A percentile compares a stretch with the other conserved stretches of the same genome.
phyloP scores from a whole-genome alignment of 1,140 invertebrate species.

The Pentalonia nigronervosa region DNA sequence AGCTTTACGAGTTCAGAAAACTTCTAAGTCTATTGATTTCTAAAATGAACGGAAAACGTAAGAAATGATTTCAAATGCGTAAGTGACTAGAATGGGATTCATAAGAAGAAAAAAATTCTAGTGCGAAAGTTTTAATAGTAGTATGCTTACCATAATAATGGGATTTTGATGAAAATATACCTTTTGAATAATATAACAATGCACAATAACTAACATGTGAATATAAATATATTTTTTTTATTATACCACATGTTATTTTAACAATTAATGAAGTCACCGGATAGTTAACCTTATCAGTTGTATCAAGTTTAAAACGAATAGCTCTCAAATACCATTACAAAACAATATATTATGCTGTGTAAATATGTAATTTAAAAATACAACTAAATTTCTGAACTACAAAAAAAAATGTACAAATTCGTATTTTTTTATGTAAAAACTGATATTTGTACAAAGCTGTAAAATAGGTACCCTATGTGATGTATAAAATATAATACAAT shows the following conservation, averaged over 20 bases:
- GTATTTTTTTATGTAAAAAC: too few species aligned
- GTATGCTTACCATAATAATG: not conserved
- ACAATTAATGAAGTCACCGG: not conserved
- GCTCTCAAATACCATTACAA: not conserved
- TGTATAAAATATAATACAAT: too few species aligned
- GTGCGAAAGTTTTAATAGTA: not conserved
- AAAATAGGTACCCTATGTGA: too few species aligned
- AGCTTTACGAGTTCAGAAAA: not conserved
- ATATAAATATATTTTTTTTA: not conserved
- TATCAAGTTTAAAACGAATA: not conserved
- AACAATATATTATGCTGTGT: not conserved
- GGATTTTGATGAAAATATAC: not conserved
- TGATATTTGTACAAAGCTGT: too few species aligned
- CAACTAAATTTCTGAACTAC: not conserved
- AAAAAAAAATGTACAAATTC: not conserved
- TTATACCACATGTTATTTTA: not conserved
- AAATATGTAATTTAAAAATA: not conserved
- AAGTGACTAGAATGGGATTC: not conserved
- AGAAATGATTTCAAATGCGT: not conserved
- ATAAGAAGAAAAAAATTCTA: not conserved
- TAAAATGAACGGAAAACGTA: not conserved
- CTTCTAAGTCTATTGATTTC: constrained; percentile 32
- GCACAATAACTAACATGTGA: not conserved
- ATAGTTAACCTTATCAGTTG: not conserved
- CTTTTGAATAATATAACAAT: not conserved